Evolutionary conservation across 2,113 vertebrate species (phyloP).

Genomic region (Dolichotis patagonum): DNA sequence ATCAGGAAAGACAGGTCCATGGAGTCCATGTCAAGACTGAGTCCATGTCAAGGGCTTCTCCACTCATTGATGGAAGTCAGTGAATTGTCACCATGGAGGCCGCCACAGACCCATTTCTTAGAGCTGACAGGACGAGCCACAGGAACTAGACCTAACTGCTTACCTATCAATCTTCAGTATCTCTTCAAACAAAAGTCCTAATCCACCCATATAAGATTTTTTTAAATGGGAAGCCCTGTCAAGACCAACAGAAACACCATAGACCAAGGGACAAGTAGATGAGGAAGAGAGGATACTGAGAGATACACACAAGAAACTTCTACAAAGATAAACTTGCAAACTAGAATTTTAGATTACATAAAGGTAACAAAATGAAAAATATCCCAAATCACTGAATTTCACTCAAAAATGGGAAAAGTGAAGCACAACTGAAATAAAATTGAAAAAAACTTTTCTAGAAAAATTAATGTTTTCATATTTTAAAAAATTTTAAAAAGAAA

Average conservation of each 20-base stretch:
- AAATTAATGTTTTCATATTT: not conserved
- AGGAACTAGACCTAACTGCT: not conserved
- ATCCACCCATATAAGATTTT: not conserved
- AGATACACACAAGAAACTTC: not conserved
- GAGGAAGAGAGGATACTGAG: too few species aligned
- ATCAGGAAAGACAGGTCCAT: not conserved
- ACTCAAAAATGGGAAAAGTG: not conserved
- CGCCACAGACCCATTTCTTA: not conserved
- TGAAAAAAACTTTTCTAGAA: not conserved
- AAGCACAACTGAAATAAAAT: not conserved
- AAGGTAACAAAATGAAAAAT: not conserved
- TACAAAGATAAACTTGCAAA: not conserved
- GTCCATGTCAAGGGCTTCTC: not conserved
- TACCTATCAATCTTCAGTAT: not conserved
- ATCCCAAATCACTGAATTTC: not conserved
- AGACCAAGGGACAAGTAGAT: not conserved
- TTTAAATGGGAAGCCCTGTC: not conserved
- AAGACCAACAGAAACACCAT: not conserved
- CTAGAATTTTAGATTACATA: not conserved
- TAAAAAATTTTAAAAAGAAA: not conserved
- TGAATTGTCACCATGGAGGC: fast-evolving
- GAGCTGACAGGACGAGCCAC: not conserved
- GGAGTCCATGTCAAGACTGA: not conserved
- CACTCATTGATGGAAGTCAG: not conserved
- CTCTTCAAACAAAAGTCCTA: conserved; percentile 1